phyloP scores from a whole-genome alignment of 2,888 invertebrate species.

The Anaspis maculata region DNA sequence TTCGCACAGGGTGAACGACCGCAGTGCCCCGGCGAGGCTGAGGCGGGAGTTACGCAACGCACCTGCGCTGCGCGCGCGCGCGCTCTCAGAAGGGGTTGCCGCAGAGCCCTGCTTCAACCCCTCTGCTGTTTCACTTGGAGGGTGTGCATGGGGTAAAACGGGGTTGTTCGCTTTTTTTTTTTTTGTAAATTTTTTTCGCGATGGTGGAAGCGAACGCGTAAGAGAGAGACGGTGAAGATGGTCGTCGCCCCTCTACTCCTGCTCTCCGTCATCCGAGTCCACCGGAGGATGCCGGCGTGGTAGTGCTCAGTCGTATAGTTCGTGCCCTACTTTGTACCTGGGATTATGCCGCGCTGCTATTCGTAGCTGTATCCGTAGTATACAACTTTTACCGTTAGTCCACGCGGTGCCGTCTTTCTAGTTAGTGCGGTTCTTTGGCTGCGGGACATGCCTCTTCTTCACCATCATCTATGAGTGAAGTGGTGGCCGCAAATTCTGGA shows the following conservation, averaged over 20 bases:
- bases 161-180: too few relatives aligned
- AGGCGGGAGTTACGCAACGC: too few relatives aligned
- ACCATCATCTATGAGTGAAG: too few relatives aligned
- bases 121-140: too few relatives aligned
- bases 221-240: conserved; percentile 24
- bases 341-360: conserved; percentile 30
- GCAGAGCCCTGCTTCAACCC: too few relatives aligned
- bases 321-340: conserved; percentile 44
- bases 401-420: conserved; percentile 28
- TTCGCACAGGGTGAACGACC: conserved; percentile 42
- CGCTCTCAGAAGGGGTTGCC: too few relatives aligned
- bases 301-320: conserved; percentile 34
- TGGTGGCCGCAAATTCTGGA: too few relatives aligned
- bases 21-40: too few relatives aligned
- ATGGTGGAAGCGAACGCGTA: too few relatives aligned
- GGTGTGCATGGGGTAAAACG: too few relatives aligned
- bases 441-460: conserved; percentile 4
- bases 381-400: conserved; percentile 43
- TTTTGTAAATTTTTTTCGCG: too few relatives aligned
- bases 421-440: conserved; percentile 3
- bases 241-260: conserved; percentile 24
- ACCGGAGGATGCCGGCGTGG: conserved; percentile 23
- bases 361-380: conserved; percentile 41
- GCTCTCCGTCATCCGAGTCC: conserved; percentile 24
- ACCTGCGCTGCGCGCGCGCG: too few relatives aligned